phyloP scores from a whole-genome alignment of 2,797 vertebrate genomes.

The Sebastes aleutianus region DNA sequence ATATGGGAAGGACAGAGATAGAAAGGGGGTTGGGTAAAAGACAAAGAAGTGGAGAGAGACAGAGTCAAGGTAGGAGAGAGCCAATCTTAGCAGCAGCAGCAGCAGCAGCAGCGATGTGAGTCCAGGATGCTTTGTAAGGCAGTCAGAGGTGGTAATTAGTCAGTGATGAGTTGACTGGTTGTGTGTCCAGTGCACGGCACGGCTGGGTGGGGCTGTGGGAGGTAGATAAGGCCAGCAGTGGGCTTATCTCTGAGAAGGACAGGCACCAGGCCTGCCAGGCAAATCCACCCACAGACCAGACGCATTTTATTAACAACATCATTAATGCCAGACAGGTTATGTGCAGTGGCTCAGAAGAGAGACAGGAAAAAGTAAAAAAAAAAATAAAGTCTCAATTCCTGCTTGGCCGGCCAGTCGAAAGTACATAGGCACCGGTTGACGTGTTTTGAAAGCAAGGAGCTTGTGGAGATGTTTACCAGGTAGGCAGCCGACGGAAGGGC shows the following conservation, averaged over 20 bases:
- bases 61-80: slow-evolving; percentile 43
- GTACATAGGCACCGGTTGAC: slow-evolving; percentile 91
- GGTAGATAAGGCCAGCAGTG: slow-evolving; percentile 79
- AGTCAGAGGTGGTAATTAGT: slow-evolving; percentile 82
- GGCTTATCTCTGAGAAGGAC: slow-evolving; percentile 81
- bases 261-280: slow-evolving; percentile 88
- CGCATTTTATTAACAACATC: slow-evolving; percentile 79
- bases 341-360: slow-evolving; percentile 67
- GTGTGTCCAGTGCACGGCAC: slow-evolving; percentile 72
- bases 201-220: slow-evolving; percentile 78
- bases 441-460: slow-evolving; percentile 94
- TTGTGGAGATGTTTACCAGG: slow-evolving; percentile 96
- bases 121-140: slow-evolving; percentile 76
- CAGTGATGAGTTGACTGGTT: slow-evolving; percentile 81
- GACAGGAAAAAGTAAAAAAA: slow-evolving; percentile 37
- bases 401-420: slow-evolving; percentile 90
- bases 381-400: slow-evolving; percentile 91
- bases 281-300: slow-evolving; percentile 75
- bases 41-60: slow-evolving; percentile 30
- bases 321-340: slow-evolving; percentile 82
- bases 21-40: slow-evolving; percentile 5
- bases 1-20: background rate
- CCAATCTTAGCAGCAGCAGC: slow-evolving; percentile 33
- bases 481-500: slow-evolving; percentile 75
- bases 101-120: slow-evolving; percentile 48